Base-by-base conservation (phyloP, 2,888 invertebrate genomes). In the Cephus pygmeus region DNA sequence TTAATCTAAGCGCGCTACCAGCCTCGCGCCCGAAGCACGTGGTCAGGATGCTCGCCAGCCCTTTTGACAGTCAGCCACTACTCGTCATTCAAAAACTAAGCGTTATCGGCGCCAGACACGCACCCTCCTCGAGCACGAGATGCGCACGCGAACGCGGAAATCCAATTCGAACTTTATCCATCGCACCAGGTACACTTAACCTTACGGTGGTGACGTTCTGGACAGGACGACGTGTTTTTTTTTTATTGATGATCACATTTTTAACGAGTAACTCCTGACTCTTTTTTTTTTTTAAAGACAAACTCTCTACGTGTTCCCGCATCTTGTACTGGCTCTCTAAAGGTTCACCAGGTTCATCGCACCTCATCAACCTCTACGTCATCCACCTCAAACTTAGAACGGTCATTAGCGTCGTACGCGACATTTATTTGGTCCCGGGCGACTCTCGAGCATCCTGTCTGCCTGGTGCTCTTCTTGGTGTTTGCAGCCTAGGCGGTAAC, bases 321-420 rank as follows among this genome's bases (percentile, higher is more conserved):
- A 23, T 9, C 23, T 56, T 23, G 9, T 2, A 56, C 23, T 56
- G 23, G 23, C 23, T 23, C 23, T 56, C 23, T 56, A 23, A 56
- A 56, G 23, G 56, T 56, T 56, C 56, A 56, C 56, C 56, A 83
- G 82, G 85, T 88, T 87, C 86, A 84, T 86, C 84, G 84, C 84
- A 84, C 85, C 82, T 81, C 68, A 35, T 77, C 56, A 73, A 79
- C 69, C 81, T 73, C 77, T 81, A 83, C 84, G 81, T 82, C 85
- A 83, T 84, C 85, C 83, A 81, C 80, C 81, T 86, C 85, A 86
- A 86, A 87, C 86, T 87, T 87, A 87, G 87, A 87, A 87, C 86
- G 83, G 85, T 88, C 88, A 87, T 89, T 89, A 89, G 87, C 79
- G 85, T 79, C 82, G 81, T 81, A 79, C 79, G 78, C 80, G 82